A percentile compares a stretch with the other conserved stretches of the same genome.
phyloP scores from a whole-genome alignment of 2,797 vertebrate genomes.

The Emys orbicularis region DNA sequence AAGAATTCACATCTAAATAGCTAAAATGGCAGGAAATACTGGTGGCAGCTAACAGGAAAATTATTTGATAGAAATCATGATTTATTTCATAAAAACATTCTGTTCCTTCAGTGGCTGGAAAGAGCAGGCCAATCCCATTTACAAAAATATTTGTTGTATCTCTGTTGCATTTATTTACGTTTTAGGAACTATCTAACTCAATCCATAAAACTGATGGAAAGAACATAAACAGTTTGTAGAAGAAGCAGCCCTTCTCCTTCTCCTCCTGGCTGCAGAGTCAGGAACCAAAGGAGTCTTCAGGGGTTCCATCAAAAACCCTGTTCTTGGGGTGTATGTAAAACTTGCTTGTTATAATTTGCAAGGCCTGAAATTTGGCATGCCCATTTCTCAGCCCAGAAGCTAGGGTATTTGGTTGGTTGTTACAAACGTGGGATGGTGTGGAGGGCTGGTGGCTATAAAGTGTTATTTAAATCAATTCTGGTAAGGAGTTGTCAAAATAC shows the following conservation, averaged over 20 bases:
- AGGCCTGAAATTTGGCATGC: constrained; percentile 1
- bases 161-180: constrained; percentile 63
- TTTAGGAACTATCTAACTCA: constrained; percentile 65
- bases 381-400: neutral
- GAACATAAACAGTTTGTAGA: constrained; percentile 44
- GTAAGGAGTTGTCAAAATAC: constrained; percentile 23
- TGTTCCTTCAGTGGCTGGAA: constrained; percentile 46
- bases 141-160: constrained; percentile 67
- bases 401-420: neutral
- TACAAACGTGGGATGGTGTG: neutral
- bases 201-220: constrained; percentile 8
- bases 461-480: neutral
- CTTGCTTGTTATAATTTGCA: constrained; percentile 3
- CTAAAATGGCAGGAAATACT: constrained; percentile 63
- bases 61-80: constrained; percentile 52
- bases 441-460: neutral
- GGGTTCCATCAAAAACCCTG: neutral
- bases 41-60: constrained; percentile 58
- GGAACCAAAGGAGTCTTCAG: neutral
- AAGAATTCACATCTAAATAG: constrained; percentile 42
- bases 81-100: constrained; percentile 67
- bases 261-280: neutral
- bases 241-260: neutral
- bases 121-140: constrained; percentile 49
- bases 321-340: neutral